Conservation (phyloP, 2,797 vertebrate genomes). For the Fistularia tabacaria region DNA sequence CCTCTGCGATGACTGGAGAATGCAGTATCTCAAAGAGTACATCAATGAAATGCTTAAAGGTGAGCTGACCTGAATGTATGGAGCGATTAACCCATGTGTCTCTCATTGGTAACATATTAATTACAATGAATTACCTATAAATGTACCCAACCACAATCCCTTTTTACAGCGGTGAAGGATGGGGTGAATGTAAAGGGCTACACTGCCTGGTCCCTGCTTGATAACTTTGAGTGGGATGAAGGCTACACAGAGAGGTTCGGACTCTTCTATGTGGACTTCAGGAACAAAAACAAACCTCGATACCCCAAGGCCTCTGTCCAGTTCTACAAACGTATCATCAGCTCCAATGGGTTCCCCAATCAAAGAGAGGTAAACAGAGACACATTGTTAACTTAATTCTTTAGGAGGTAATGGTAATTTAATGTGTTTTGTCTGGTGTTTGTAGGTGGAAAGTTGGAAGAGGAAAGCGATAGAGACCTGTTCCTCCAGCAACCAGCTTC, state of each 20-base stretch:
- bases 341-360: constrained; percentile 87
- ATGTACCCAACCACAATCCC: too few relatives aligned
- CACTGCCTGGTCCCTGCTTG: constrained; percentile 88
- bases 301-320: constrained; percentile 88
- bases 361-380: constrained; percentile 81
- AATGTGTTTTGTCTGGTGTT: too few relatives aligned
- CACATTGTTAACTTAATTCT: neutral
- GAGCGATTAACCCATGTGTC: too few relatives aligned
- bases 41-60: constrained; percentile 84
- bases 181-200: constrained; percentile 87
- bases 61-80: constrained; percentile 15
- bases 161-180: constrained; percentile 83
- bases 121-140: too few relatives aligned
- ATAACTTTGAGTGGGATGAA: constrained; percentile 92
- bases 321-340: constrained; percentile 86
- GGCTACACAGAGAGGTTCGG: constrained; percentile 87
- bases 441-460: constrained; percentile 85
- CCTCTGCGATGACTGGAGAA: constrained; percentile 91
- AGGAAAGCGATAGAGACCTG: constrained; percentile 81
- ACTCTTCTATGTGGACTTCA: constrained; percentile 85
- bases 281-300: constrained; percentile 80
- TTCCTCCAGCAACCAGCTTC: constrained; percentile 81
- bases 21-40: constrained; percentile 87
- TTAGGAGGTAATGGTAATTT: constrained; percentile 18
- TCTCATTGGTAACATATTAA: neutral